These are phyloP conservation scores for Anodontia alba DNA, from an alignment of 2,888 invertebrate genomes.

Conservation along the genomic window DNA sequence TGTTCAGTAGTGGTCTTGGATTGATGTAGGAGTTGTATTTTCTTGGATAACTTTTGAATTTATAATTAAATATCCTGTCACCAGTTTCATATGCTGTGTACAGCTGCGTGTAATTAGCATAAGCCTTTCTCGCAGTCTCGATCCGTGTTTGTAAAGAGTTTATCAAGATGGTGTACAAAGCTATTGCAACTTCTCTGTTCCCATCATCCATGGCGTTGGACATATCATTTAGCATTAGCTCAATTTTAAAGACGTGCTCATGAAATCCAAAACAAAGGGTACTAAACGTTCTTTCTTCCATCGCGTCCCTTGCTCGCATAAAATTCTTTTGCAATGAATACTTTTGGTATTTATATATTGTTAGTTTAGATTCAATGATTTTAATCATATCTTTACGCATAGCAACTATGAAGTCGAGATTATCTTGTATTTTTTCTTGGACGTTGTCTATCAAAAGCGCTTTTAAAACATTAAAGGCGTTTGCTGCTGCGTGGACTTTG, in stretches of 20 bases:
- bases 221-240: constrained; percentile 37
- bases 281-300: constrained; percentile 72
- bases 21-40: constrained; percentile 52
- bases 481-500: constrained; percentile 16
- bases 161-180: constrained; percentile 41
- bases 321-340: constrained; percentile 71
- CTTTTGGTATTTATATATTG: constrained; percentile 63
- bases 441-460: constrained; percentile 27
- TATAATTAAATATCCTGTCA: constrained; percentile 65
- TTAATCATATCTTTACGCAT: constrained; percentile 37
- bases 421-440: constrained; percentile 29
- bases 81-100: constrained; percentile 57
- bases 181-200: constrained; percentile 21
- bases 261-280: constrained; percentile 61
- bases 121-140: constrained; percentile 54
- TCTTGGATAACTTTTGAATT: constrained; percentile 41
- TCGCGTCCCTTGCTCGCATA: constrained; percentile 67
- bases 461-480: constrained; percentile 28
- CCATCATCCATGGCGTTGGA: not conserved
- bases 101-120: constrained; percentile 64
- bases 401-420: constrained; percentile 23
- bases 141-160: constrained; percentile 53
- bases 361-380: constrained; percentile 42
- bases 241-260: constrained; percentile 59
- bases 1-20: constrained; percentile 55